Evolutionary conservation across 1,140 invertebrate genomes (phyloP).

Genomic region (Frieseomelitta varia): DNA sequence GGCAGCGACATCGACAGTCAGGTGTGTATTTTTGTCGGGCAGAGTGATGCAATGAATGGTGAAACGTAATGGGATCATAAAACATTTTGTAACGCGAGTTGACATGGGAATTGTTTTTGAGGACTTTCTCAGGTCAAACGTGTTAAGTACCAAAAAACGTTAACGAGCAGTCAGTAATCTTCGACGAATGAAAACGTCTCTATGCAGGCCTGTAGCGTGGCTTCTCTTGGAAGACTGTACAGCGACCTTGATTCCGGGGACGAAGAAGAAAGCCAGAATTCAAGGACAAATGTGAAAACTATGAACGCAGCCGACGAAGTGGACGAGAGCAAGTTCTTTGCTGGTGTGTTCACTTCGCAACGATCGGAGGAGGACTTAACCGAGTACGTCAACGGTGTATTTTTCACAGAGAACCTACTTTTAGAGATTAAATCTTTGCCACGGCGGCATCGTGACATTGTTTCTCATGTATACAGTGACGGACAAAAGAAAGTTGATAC

Average conservation of each 20-base stretch:
- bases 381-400: slow-evolving; percentile 53
- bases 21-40: slow-evolving; percentile 58
- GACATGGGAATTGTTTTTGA: no score
- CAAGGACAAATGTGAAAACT: slow-evolving; percentile 60
- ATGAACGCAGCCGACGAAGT: slow-evolving; percentile 61
- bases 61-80: neutral
- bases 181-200: neutral
- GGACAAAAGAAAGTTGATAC: no score
- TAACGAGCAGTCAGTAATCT: neutral
- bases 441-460: no score
- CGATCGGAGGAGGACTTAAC: slow-evolving; percentile 74
- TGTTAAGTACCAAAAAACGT: neutral
- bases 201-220: slow-evolving; percentile 71
- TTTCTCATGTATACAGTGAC: no score
- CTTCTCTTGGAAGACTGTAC: slow-evolving; percentile 66
- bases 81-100: neutral
- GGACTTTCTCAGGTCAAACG: neutral
- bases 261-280: slow-evolving; percentile 67
- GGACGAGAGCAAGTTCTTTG: slow-evolving; percentile 77
- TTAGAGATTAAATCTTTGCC: neutral
- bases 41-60: slow-evolving; percentile 21
- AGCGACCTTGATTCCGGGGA: slow-evolving; percentile 75
- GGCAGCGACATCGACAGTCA: slow-evolving; percentile 77
- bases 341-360: slow-evolving; percentile 74
- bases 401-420: neutral